Evolutionary conservation across 2,113 vertebrate genomes (phyloP).

Genomic region (Albula glossodonta): DNA sequence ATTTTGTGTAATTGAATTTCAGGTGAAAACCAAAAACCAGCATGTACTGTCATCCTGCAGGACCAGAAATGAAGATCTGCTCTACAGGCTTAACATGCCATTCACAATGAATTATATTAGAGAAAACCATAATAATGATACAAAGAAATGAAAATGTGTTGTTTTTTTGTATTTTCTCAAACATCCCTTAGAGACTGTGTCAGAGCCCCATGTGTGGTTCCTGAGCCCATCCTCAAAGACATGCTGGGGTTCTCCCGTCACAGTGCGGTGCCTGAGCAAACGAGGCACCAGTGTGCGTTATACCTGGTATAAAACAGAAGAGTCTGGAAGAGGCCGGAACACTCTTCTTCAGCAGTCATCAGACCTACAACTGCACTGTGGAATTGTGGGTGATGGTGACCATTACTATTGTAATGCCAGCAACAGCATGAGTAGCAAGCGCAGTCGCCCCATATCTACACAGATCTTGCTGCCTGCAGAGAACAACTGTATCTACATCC

Average conservation of each 20-base stretch:
- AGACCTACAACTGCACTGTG: conserved; percentile 58
- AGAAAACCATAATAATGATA: not conserved
- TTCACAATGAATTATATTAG: not conserved
- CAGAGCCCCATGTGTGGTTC: conserved; percentile 54
- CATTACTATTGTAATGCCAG: conserved; percentile 53
- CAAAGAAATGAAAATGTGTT: not conserved
- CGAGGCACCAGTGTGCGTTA: conserved; percentile 54
- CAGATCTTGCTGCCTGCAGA: conserved; percentile 46
- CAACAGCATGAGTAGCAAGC: conserved; percentile 51
- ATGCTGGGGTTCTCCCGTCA: conserved; percentile 57
- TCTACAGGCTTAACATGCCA: not conserved
- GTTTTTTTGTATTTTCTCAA: not conserved
- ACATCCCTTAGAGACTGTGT: conserved; percentile 54
- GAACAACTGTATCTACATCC: conserved; percentile 52
- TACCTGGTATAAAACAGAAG: conserved; percentile 53
- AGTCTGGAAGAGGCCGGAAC: not conserved
- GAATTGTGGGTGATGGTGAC: conserved; percentile 24
- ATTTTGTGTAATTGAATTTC: no score
- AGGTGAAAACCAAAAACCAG: no score
- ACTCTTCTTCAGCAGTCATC: conserved; percentile 18
- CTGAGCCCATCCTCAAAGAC: conserved; percentile 46
- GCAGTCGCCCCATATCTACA: conserved; percentile 50
- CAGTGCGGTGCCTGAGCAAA: conserved; percentile 50
- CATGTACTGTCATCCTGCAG: no score
- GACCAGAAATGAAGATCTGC: not conserved